Conservation (phyloP, 1,140 invertebrate genomes). For the Rhyacophila brunnea region DNA sequence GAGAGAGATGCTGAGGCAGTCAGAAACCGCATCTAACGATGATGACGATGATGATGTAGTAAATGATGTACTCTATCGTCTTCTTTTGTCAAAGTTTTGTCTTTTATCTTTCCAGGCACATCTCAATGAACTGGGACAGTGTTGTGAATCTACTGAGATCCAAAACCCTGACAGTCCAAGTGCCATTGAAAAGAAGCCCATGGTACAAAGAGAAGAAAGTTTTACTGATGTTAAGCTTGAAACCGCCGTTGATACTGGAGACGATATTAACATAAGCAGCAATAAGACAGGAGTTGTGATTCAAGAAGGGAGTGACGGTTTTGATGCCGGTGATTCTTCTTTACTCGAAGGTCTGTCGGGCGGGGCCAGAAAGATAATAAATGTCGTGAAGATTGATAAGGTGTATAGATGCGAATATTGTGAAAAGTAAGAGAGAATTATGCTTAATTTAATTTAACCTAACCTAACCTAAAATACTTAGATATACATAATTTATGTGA, state of each 20-base stretch:
- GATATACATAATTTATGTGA: too few species aligned
- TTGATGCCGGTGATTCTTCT: background rate
- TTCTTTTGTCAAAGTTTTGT: too few species aligned
- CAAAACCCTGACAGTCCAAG: too few species aligned
- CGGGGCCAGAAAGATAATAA: conserved; percentile 36
- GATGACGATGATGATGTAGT: too few species aligned
- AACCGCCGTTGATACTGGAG: background rate
- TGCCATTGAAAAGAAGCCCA: background rate
- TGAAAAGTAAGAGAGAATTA: conserved; percentile 51
- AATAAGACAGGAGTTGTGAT: background rate
- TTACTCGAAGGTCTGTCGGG: conserved; percentile 37
- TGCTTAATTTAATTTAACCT: too few species aligned
- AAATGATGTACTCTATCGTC: too few species aligned
- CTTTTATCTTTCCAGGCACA: too few species aligned
- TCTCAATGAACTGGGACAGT: background rate
- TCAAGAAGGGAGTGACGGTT: background rate
- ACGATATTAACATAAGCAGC: too few species aligned
- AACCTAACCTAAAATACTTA: too few species aligned
- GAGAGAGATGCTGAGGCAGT: background rate
- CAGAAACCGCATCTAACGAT: too few species aligned
- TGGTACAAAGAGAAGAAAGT: too few species aligned
- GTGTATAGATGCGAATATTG: conserved; percentile 54
- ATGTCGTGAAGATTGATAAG: conserved; percentile 46
- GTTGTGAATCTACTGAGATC: background rate
- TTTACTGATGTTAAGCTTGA: too few species aligned